Evolutionary conservation across 2,797 vertebrate genomes (phyloP).

Genomic region (Fundulus diaphanus): DNA sequence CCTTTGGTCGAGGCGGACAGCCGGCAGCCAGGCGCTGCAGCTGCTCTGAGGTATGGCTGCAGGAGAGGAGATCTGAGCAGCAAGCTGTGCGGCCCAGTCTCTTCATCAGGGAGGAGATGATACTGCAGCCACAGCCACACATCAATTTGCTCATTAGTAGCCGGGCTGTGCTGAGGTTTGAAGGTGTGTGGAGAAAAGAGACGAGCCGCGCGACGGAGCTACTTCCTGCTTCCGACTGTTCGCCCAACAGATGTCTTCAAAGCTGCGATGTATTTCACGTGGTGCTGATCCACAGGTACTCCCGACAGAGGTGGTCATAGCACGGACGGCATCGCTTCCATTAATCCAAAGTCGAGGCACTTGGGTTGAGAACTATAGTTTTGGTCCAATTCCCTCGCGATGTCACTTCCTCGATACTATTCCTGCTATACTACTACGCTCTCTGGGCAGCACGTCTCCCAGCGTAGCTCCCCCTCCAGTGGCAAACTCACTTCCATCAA

Average conservation of each 20-base stretch:
- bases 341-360: slow-evolving; percentile 55
- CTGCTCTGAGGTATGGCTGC: slow-evolving; percentile 93
- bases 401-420: slow-evolving; percentile 59
- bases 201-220: slow-evolving; percentile 17
- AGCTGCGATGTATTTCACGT: slow-evolving; percentile 64
- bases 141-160: slow-evolving; percentile 93
- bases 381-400: slow-evolving; percentile 74
- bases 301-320: slow-evolving; percentile 30
- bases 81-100: slow-evolving; percentile 95
- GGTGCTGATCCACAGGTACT: slow-evolving; percentile 73
- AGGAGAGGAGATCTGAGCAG: slow-evolving; percentile 96
- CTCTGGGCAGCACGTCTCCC: slow-evolving; percentile 58
- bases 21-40: slow-evolving; percentile 93
- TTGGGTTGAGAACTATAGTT: slow-evolving; percentile 57
- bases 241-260: slow-evolving; percentile 42
- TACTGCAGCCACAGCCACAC: slow-evolving; percentile 98
- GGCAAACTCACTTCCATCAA: slow-evolving; percentile 51
- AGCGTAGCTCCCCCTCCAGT: slow-evolving; percentile 35
- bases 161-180: slow-evolving; percentile 61
- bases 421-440: slow-evolving; percentile 53
- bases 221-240: slow-evolving; percentile 48
- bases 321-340: slow-evolving; percentile 40
- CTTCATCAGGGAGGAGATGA: slow-evolving; percentile 99
- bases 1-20: slow-evolving; percentile 91
- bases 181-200: slow-evolving; percentile 19